Base-by-base conservation (phyloP, 2,113 vertebrate genomes). In the Rostratula benghalensis region DNA sequence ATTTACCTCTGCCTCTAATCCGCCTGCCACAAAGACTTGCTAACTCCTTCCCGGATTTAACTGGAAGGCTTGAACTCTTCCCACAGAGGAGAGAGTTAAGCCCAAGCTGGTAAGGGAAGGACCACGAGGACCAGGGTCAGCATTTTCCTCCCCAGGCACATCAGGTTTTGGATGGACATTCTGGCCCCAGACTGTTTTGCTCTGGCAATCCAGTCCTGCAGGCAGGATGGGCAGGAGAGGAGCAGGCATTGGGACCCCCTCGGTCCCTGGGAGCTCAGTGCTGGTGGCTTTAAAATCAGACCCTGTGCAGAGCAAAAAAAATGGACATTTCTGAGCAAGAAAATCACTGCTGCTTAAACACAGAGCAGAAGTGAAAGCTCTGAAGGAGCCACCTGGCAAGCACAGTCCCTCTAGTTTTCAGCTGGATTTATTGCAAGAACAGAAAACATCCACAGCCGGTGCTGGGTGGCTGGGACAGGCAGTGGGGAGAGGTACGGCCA, bases 1-100 rank as follows among this genome's bases (percentile, higher is more conserved):
- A 83, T 97, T 97, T 97, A 90, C 88, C 90, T 96, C 93, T 96
- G 73, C 76, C 80, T 97, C 64, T 96, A 96, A 97, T 96, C 95
- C 5, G 30, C 82, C 95, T 95, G 95, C 83, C 68, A 96, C 94
- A 92, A 95, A 94, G 94, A 90, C 35, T 93, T 78, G 88, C 93
- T 95, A 96, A 96, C 96, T 96, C 92, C 94, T 96, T 96, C 95
- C 88, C 54, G 22, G 96, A 92, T 90, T 96, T 96, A 90, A 89
- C 83, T 71, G 79, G 46, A 74, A 93, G 76, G 76, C 64, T 96
- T 90, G 93, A 94, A 95, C 91, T 75, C 82, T 80, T 95, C 64
- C 89, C 11, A 3, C 60, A 87, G 56, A 90, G 79, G 93, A 95
- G 91, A 92, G 91, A 90, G 89, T 96, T 95, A 92, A 90, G 35